Evolutionary conservation across 2,113 vertebrate species (phyloP).

Genomic region (Ia io): DNA sequence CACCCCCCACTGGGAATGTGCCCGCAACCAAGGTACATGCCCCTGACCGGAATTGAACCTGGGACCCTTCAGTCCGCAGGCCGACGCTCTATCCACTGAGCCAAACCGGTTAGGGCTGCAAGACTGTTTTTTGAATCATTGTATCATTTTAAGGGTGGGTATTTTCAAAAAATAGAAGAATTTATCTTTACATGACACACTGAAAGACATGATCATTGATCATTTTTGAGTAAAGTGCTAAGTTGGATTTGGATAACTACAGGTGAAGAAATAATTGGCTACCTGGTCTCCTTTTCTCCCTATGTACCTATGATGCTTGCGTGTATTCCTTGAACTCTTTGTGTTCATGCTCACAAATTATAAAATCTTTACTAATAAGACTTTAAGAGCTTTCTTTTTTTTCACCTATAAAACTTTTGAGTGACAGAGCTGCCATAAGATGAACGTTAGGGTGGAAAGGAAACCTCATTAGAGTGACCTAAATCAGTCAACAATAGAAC

Average conservation of each 20-base stretch:
- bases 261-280: not conserved
- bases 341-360: not conserved
- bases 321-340: not conserved
- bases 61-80: too few relatives aligned
- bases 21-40: too few relatives aligned
- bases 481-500: conserved; percentile 70
- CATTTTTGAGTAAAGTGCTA: conserved; percentile 16
- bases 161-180: not conserved
- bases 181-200: not conserved
- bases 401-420: conserved; percentile 18
- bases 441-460: conserved; percentile 57
- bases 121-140: not conserved
- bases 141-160: not conserved
- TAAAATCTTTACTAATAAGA: conserved; percentile 13
- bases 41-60: too few relatives aligned
- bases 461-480: conserved; percentile 73
- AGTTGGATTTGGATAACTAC: conserved; percentile 14
- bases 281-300: not conserved
- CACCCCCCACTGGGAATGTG: too few relatives aligned
- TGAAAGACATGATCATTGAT: not conserved
- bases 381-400: not conserved
- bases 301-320: not conserved
- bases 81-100: too few relatives aligned
- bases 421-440: conserved; percentile 43
- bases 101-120: not conserved